A percentile compares a stretch with the other conserved stretches of the same genome.
Conservation (phyloP, 2,113 vertebrate genomes). For the Phoxinus phoxinus region DNA sequence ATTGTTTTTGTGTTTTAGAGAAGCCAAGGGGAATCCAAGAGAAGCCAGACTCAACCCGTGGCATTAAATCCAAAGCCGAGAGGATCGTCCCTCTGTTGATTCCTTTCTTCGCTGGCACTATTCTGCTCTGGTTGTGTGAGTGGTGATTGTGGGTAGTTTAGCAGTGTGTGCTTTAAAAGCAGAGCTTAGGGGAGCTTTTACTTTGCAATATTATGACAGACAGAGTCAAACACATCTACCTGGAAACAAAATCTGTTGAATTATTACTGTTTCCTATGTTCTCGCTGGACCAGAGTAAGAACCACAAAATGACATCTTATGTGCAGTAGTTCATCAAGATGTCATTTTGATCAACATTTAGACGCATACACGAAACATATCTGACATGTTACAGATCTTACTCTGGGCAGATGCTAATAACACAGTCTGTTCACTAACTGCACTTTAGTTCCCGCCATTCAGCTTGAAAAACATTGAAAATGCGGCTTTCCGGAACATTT, state of each 20-base stretch:
- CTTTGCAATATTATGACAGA: neutral
- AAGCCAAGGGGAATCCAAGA: neutral
- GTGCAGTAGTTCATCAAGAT: neutral
- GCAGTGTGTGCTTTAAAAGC: neutral
- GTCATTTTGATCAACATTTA: neutral
- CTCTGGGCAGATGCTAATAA: neutral
- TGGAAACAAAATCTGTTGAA: no score
- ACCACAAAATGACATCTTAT: neutral
- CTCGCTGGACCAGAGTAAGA: neutral
- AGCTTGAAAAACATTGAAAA: neutral
- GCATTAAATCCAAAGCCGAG: neutral
- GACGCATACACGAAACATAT: neutral
- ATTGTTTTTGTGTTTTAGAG: neutral
- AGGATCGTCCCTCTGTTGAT: neutral
- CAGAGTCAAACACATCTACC: no score
- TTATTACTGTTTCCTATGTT: neutral
- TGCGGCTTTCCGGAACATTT: neutral
- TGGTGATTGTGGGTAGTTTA: neutral
- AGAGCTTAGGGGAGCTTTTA: no score
- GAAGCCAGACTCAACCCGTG: neutral
- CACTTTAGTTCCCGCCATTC: neutral
- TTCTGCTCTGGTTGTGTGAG: neutral
- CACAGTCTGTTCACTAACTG: neutral
- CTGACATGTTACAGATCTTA: neutral
- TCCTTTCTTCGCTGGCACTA: neutral